Evolutionary conservation across 2,888 invertebrate genomes (phyloP).

Genomic region (Acleris emargana): DNA sequence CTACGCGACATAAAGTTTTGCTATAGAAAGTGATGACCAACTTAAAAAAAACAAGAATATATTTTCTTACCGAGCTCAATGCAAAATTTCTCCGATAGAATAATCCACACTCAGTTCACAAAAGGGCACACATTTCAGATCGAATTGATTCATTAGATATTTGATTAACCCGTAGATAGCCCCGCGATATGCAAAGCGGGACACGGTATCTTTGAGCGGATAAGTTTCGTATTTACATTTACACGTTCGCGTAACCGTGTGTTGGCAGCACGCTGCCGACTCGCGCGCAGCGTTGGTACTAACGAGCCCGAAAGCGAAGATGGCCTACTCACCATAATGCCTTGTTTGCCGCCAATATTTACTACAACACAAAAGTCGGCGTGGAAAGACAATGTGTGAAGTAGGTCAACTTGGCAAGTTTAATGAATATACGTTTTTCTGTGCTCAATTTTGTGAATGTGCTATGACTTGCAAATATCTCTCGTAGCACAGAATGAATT

Average conservation of each 20-base stretch:
- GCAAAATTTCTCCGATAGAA: slow-evolving; percentile 29
- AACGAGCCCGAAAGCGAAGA: slow-evolving; percentile 37
- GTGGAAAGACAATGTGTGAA: slow-evolving; percentile 9
- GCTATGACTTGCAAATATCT: not conserved
- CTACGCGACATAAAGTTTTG: not conserved
- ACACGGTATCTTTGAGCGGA: slow-evolving; percentile 59
- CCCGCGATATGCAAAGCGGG: slow-evolving; percentile 68
- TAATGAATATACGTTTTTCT: slow-evolving; percentile 1
- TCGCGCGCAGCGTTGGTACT: slow-evolving; percentile 14
- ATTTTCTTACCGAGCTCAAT: not conserved
- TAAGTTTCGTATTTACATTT: slow-evolving; percentile 57
- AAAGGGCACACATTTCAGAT: slow-evolving; percentile 50
- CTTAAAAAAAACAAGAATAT: not conserved
- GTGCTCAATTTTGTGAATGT: not conserved
- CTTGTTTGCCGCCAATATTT: slow-evolving; percentile 7
- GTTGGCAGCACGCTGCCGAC: slow-evolving; percentile 40
- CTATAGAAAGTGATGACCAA: not conserved
- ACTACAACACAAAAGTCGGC: slow-evolving; percentile 11
- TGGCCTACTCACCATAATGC: slow-evolving; percentile 4
- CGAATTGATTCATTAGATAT: slow-evolving; percentile 76
- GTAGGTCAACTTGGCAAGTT: slow-evolving; percentile 3
- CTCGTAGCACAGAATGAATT: not conserved
- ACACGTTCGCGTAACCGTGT: slow-evolving; percentile 50
- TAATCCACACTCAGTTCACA: slow-evolving; percentile 42
- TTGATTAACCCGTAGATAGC: slow-evolving; percentile 69